Evolutionary conservation across 2,113 vertebrate genomes (phyloP), one percentile per base, ranked within the genome.

Genomic region (Dipodomys spectabilis): DNA sequence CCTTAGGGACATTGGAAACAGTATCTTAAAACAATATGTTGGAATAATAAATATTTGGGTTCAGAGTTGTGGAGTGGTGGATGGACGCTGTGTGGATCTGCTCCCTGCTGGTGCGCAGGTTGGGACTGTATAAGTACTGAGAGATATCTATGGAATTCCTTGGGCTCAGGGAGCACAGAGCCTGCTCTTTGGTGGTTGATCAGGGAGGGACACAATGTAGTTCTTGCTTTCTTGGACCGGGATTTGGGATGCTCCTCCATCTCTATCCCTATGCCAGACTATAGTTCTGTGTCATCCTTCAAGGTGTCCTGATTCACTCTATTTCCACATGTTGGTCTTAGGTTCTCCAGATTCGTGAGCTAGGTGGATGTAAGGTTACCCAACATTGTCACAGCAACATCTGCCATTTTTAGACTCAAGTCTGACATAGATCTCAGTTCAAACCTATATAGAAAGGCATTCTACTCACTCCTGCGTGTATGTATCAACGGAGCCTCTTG

Each of bases 371-470:
- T 27, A 86, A 86, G 82, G 82, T 5, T 27, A 64, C 39, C 7
- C 49, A 30, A 91, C 39, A 72, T 9, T 9, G 6, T 27, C 77
- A 60, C 82, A 39, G 32, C 79, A n/a, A 85, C 87, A 79, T 82
- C 44, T 93, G 25, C 35, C 77, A 35, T 45, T 68, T 85, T 82
- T 74, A 75, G 28, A 88, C 27, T 85, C 30, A 79, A 88, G 81
- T 67, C 39, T 86, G 74, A 82, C 4, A 39, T 6, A 82, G 45
- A 44, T 11, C 2, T 92, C 18, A 49, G 79, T 90, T 81, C 28
- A 35, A 80, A n/a, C 15, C 5, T 11, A 1, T 39, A 4, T 65
- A 60, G 27, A 75, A 72, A 72, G 71, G 44, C 57, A 45, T 85
- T 85, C 23, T 3, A 18, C n/a, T 57, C 19, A 8, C 13, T 53